These are phyloP conservation scores for Gnatocerus cornutus DNA, from an alignment of 2,888 invertebrate species.

Conservation along the genomic window DNA sequence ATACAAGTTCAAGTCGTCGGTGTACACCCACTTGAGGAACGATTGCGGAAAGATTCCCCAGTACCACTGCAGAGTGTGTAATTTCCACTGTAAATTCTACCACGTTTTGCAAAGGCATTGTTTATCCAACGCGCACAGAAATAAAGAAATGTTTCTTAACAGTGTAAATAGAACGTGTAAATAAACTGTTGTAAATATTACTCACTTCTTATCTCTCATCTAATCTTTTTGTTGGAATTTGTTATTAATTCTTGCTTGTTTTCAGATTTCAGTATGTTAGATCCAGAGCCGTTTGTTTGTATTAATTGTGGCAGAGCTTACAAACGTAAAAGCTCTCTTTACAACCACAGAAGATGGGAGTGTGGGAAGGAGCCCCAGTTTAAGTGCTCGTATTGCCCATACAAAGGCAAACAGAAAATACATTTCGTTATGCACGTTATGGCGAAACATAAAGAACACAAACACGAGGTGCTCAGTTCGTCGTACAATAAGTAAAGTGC, in stretches of 20 bases:
- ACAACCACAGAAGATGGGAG: conserved; percentile 62
- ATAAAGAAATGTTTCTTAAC: conserved; percentile 36
- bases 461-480: conserved; percentile 61
- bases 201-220: conserved; percentile 32
- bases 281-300: conserved; percentile 68
- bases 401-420: conserved; percentile 67
- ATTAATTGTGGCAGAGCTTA: conserved; percentile 83
- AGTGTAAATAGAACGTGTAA: conserved; percentile 44
- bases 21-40: conserved; percentile 82
- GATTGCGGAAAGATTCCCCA: conserved; percentile 75
- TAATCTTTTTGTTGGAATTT: conserved; percentile 8
- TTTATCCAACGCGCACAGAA: conserved; percentile 53
- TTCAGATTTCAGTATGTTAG: conserved; percentile 44
- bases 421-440: conserved; percentile 68
- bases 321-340: conserved; percentile 81
- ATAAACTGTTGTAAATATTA: conserved; percentile 50
- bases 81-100: conserved; percentile 62
- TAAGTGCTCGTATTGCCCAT: conserved; percentile 62
- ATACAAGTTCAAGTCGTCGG: conserved; percentile 84
- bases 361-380: conserved; percentile 62
- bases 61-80: conserved; percentile 61
- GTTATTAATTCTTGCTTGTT: conserved; percentile 36
- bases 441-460: conserved; percentile 68
- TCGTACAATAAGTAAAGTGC: conserved; percentile 56
- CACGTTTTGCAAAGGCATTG: conserved; percentile 63